These are phyloP conservation scores for Nibea albiflora DNA, from an alignment of 2,113 vertebrate genomes.

Conservation along the genomic window DNA sequence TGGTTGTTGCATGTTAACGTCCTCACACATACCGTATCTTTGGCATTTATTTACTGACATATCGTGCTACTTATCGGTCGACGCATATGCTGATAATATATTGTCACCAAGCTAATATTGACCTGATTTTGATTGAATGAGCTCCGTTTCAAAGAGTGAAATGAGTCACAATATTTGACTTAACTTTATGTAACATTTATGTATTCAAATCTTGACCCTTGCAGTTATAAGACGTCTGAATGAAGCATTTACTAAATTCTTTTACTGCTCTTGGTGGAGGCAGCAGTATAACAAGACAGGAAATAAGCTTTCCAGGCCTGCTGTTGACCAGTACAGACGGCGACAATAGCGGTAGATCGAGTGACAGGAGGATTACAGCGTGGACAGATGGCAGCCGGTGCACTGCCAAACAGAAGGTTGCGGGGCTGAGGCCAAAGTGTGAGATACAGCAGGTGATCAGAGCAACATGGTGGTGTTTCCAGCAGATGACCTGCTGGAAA, in stretches of 20 bases:
- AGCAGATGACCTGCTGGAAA: background rate
- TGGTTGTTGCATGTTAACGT: background rate
- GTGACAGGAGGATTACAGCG: conserved; percentile 67
- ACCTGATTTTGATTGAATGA: background rate
- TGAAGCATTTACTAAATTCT: background rate
- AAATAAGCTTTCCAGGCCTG: conserved; percentile 33
- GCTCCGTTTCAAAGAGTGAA: background rate
- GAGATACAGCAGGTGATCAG: conserved; percentile 46
- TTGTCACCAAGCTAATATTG: background rate
- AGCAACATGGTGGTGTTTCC: conserved; percentile 42
- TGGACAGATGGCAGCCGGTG: conserved; percentile 65
- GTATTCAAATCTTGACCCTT: background rate
- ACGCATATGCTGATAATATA: background rate
- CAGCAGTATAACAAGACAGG: background rate
- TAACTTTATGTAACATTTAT: background rate
- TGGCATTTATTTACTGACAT: background rate
- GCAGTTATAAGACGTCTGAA: background rate
- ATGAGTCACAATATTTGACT: background rate
- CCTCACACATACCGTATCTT: background rate
- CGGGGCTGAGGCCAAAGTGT: conserved; percentile 23
- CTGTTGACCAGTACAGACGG: conserved; percentile 56
- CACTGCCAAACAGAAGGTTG: conserved; percentile 26
- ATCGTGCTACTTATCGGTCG: background rate
- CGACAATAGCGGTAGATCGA: conserved; percentile 28
- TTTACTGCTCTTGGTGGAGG: background rate